Conservation (phyloP, 2,797 vertebrate genomes). For the Artibeus lituratus region DNA sequence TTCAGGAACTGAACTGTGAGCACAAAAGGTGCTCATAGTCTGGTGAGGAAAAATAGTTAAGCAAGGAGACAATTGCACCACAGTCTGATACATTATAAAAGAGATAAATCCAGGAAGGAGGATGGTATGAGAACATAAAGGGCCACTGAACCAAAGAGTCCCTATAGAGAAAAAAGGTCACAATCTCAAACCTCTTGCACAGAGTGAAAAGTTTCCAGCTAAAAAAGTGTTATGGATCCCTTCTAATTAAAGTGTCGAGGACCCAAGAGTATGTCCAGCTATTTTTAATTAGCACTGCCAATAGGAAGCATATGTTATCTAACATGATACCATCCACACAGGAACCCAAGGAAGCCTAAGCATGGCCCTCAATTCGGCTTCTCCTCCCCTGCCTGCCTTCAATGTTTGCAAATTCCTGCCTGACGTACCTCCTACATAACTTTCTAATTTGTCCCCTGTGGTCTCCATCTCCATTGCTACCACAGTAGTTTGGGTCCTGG, state of each 20-base stretch:
- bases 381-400: neutral
- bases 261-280: neutral
- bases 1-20: too few species aligned
- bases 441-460: slow-evolving; percentile 29
- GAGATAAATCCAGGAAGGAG: neutral
- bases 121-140: neutral
- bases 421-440: neutral
- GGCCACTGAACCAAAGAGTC: neutral
- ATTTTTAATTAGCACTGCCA: slow-evolving; percentile 41
- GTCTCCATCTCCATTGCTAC: neutral
- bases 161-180: neutral
- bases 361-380: neutral
- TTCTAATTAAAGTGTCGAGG: neutral
- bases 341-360: neutral
- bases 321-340: neutral
- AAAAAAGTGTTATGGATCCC: neutral
- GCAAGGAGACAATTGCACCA: neutral
- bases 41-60: neutral
- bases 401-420: neutral
- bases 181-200: neutral
- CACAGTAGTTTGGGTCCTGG: neutral
- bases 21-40: neutral
- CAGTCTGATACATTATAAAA: neutral
- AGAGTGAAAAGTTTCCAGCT: neutral
- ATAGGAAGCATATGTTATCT: neutral